Evolutionary conservation across 2,888 invertebrate genomes (phyloP).

Genomic region (Ormia ochracea): DNA sequence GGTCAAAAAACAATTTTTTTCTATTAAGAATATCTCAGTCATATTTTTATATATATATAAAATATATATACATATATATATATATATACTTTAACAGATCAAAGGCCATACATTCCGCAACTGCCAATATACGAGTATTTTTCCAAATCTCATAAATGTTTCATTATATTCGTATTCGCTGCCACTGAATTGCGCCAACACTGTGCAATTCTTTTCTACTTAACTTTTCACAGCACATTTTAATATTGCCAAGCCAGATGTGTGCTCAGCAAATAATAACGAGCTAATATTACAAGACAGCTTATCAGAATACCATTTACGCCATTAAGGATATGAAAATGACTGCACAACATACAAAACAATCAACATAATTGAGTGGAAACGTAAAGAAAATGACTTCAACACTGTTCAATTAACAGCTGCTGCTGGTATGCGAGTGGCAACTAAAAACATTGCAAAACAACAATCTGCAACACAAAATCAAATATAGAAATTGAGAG

Average conservation of each 20-base stretch:
- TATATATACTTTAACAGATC: too few species aligned
- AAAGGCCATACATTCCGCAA: too few species aligned
- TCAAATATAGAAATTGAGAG: neutral
- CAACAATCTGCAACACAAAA: neutral
- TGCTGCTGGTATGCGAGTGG: neutral
- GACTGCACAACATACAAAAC: neutral
- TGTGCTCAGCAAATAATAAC: neutral
- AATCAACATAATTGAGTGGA: constrained; percentile 22
- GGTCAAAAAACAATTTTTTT: too few species aligned
- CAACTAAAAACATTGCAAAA: neutral
- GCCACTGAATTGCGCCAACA: neutral
- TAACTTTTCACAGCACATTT: neutral
- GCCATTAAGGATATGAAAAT: neutral
- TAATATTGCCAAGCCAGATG: constrained; percentile 22
- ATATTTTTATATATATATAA: too few species aligned
- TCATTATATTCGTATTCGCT: too few species aligned
- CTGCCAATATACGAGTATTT: too few species aligned
- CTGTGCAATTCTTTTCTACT: neutral
- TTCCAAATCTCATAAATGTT: too few species aligned
- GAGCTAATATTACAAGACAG: neutral
- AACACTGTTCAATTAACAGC: neutral
- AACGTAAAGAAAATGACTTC: neutral
- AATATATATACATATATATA: too few species aligned
- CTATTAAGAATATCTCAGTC: too few species aligned
- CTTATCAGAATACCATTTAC: neutral